Conservation (phyloP, 2,888 invertebrate genomes). For the Drosophila eohydei region DNA sequence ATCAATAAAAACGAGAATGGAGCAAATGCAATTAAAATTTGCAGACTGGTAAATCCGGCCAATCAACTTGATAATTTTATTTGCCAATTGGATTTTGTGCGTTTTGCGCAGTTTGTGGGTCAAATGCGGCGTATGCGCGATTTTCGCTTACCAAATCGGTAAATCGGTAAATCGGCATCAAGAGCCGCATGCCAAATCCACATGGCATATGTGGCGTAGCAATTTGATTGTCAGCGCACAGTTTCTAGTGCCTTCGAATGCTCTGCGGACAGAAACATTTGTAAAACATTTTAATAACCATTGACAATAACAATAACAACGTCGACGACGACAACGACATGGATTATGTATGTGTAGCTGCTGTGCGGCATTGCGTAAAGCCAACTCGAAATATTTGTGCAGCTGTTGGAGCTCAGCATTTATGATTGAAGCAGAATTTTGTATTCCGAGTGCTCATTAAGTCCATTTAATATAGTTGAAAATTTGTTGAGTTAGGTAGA, state of each 20-base stretch:
- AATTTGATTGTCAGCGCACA: slow-evolving; percentile 54
- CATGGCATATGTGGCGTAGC: slow-evolving; percentile 51
- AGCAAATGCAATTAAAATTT: slow-evolving; percentile 71
- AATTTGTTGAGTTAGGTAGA: slow-evolving; percentile 15
- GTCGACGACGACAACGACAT: slow-evolving; percentile 27
- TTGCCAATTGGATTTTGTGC: slow-evolving; percentile 62
- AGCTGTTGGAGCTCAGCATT: slow-evolving; percentile 39
- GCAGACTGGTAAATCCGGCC: slow-evolving; percentile 49
- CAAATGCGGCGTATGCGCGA: slow-evolving; percentile 66
- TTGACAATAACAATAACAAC: slow-evolving; percentile 61
- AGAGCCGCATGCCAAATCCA: slow-evolving; percentile 23
- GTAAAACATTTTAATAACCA: slow-evolving; percentile 80
- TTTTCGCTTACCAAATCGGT: slow-evolving; percentile 51
- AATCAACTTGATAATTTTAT: slow-evolving; percentile 68
- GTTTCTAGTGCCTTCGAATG: slow-evolving; percentile 48
- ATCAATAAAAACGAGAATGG: background rate
- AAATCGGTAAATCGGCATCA: slow-evolving; percentile 37
- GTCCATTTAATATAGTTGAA: slow-evolving; percentile 25
- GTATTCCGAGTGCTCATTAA: slow-evolving; percentile 28
- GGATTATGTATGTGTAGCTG: slow-evolving; percentile 31
- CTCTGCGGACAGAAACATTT: slow-evolving; percentile 72
- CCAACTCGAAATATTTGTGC: slow-evolving; percentile 38
- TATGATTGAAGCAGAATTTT: slow-evolving; percentile 36
- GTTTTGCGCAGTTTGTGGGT: slow-evolving; percentile 49
- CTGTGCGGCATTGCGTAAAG: slow-evolving; percentile 43